A percentile compares a stretch with the other conserved stretches of the same genome.
phyloP scores from a whole-genome alignment of 1,140 invertebrate genomes.

The Drosophila ogumai region DNA sequence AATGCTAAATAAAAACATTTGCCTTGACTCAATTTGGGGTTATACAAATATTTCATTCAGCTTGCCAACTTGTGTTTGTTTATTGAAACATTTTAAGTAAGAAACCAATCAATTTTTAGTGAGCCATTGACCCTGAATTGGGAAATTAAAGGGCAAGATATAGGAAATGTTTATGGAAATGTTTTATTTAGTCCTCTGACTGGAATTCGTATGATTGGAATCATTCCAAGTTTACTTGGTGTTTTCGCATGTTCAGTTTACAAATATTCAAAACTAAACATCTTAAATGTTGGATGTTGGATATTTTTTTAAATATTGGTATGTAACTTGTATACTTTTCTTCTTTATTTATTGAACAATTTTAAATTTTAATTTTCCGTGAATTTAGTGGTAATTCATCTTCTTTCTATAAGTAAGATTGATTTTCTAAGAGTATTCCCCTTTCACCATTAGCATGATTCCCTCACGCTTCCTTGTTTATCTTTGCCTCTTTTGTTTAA shows the following conservation, averaged over 20 bases:
- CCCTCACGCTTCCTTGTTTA: constrained; percentile 5
- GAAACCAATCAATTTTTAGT: constrained; percentile 4
- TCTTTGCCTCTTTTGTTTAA: constrained; percentile 28
- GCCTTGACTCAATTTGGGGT: not conserved
- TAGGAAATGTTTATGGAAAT: not conserved
- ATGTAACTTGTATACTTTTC: not conserved
- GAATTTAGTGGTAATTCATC: not conserved
- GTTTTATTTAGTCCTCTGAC: not conserved
- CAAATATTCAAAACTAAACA: not conserved
- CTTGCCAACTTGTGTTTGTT: constrained; percentile 1
- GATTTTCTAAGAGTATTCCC: constrained; percentile 31
- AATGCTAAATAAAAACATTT: constrained; percentile 34
- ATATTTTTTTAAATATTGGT: not conserved
- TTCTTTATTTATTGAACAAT: not conserved
- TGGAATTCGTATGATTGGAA: not conserved
- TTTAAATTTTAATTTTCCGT: not conserved
- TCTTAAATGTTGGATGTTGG: not conserved
- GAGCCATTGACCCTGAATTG: constrained; percentile 3
- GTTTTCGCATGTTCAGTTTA: not conserved
- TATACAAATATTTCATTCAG: constrained; percentile 17
- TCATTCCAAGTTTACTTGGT: no score
- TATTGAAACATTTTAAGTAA: constrained; percentile 3
- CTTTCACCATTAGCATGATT: constrained; percentile 2
- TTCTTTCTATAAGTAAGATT: not conserved
- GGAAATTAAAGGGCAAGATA: not conserved